A percentile compares a stretch with the other conserved stretches of the same genome.
phyloP scores from a whole-genome alignment of 1,140 invertebrate genomes.

The Drosophila pruinosa region DNA sequence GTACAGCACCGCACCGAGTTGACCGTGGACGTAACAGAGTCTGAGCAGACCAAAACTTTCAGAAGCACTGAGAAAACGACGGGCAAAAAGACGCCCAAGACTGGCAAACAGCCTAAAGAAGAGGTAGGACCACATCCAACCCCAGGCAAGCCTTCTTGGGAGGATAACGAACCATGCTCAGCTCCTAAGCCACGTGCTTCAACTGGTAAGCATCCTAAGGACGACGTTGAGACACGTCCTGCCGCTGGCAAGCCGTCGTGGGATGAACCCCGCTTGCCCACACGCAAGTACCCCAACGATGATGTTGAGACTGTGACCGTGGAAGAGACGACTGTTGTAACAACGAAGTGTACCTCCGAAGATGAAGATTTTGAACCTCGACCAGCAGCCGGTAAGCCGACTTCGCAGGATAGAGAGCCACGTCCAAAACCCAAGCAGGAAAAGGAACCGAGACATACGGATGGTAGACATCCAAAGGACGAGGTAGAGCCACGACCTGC shows the following conservation, averaged over 20 bases:
- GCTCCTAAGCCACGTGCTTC: not conserved
- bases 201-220: not conserved
- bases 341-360: not conserved
- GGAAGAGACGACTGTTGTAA: not conserved
- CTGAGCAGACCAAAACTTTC: slow-evolving; percentile 21
- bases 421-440: not conserved
- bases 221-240: not conserved
- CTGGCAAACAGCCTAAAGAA: not conserved
- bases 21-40: slow-evolving; percentile 37
- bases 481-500: not conserved
- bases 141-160: not conserved
- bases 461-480: not conserved
- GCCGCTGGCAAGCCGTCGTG: not conserved
- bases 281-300: not conserved
- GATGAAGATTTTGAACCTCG: not conserved
- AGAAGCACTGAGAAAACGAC: not conserved
- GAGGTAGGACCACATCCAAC: not conserved
- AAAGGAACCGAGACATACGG: not conserved
- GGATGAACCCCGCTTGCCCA: not conserved
- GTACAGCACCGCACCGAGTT: slow-evolving; percentile 28
- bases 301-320: not conserved
- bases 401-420: not conserved
- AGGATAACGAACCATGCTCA: not conserved
- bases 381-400: not conserved
- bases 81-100: not conserved